Percentiles rank a stretch among this genome's conserved stretches.
Conservation (phyloP, 2,888 invertebrate genomes). For the Drosophila demipolita region DNA sequence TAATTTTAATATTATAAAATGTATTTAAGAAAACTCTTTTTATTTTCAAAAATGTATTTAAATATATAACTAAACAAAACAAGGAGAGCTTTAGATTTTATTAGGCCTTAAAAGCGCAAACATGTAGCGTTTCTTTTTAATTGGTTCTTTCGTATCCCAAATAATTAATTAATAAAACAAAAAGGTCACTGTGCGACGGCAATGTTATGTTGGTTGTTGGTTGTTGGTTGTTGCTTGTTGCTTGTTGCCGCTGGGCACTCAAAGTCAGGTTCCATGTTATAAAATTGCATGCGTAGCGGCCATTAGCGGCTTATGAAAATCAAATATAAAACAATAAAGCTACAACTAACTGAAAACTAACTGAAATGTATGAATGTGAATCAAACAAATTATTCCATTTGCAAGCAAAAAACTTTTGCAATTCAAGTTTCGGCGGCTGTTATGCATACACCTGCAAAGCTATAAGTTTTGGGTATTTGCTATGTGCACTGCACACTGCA, state of each 20-base stretch:
- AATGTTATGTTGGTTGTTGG: constrained; percentile 16
- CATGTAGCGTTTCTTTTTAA: background rate
- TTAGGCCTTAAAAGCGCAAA: background rate
- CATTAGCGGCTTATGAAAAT: constrained; percentile 79
- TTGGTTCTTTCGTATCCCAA: background rate
- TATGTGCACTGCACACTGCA: constrained; percentile 13
- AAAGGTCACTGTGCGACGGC: constrained; percentile 16
- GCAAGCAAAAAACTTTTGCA: constrained; percentile 13
- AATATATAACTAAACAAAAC: background rate
- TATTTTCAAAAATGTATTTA: background rate
- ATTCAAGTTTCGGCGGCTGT: constrained; percentile 1
- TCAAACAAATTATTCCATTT: constrained; percentile 13
- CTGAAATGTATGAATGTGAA: constrained; percentile 4
- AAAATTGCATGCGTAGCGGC: constrained; percentile 77
- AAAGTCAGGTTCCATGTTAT: constrained; percentile 1
- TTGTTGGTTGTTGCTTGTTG: background rate
- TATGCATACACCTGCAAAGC: constrained; percentile 5
- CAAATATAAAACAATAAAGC: constrained; percentile 71
- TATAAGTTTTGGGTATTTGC: constrained; percentile 7
- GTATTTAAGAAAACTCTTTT: background rate
- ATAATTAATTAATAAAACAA: constrained; percentile 2
- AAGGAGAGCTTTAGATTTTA: background rate
- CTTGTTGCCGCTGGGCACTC: constrained; percentile 14
- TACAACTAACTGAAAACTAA: constrained; percentile 17
- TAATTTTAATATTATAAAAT: background rate